Base-by-base conservation (phyloP, 2,797 vertebrate species). In the Hyperoplus immaculatus region DNA sequence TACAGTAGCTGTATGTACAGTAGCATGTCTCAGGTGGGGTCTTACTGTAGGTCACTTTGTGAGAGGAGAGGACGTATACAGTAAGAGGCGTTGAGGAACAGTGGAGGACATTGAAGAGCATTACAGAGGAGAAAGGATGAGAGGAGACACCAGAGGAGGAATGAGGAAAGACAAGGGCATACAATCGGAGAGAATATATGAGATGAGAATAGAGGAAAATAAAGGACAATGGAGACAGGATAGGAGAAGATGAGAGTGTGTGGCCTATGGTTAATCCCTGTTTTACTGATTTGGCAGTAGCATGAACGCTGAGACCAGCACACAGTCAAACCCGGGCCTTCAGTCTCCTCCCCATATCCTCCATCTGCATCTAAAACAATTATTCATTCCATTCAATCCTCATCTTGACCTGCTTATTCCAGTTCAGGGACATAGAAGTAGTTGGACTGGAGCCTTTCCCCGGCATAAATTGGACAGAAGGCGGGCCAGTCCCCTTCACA, bases 231-330 rank as follows among this genome's bases (percentile, higher is more conserved):
- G 50, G 49, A 81, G 81, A 85, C 61, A 59, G 46, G 16, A 66
- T 53, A 82, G 64, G 66, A 73, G 61, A 81, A 71, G 64, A 78
- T 29, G 64, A 71, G 77, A 78, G 74, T 78, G 81, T 84, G 69
- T 80, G 69, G 81, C 51, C 57, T 83, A 77, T 89, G 73, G 80
- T 87, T 91, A 88, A 89, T 90, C 85, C 84, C 75, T 59, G 58
- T 88, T 90, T 88, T 82, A 87, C 85, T 81, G 82, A 85, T 87
- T 55, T 88, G 86, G 81, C 84, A 84, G 70, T 81, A 83, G 74
- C 73, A 74, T 5, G 61, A 80, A 85, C 84, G 85, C 83, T 71
- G 86, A 88, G 80, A 85, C 82, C 73, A 72, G 63, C 70, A 62
- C 46, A 57, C 65, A 84, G 77, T 85, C 78, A 88, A 75, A 76